Evolutionary conservation across 1,140 invertebrate species (phyloP).

Genomic region (Temnothorax curvispinosus): DNA sequence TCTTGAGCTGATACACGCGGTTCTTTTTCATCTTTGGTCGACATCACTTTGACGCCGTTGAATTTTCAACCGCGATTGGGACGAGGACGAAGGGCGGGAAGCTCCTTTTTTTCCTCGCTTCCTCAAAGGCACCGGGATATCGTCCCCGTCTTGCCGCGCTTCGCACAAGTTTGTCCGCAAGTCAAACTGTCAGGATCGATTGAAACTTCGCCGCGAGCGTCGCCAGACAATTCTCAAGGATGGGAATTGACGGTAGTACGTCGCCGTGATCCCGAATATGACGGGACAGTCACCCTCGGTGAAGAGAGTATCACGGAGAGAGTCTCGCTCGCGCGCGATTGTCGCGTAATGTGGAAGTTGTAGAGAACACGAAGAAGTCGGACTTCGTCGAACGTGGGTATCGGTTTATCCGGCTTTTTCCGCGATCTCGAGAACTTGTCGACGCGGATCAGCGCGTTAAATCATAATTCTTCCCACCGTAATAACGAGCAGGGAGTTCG

Average conservation of each 20-base stretch:
- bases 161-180: slow-evolving; percentile 51
- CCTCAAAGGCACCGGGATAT: slow-evolving; percentile 27
- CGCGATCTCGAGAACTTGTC: background rate
- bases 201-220: slow-evolving; percentile 72
- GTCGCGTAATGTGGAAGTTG: background rate
- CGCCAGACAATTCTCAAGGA: slow-evolving; percentile 44
- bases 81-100: background rate
- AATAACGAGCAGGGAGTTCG: background rate
- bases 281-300: background rate
- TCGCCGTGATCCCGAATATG: slow-evolving; percentile 44
- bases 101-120: background rate
- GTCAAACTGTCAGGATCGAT: slow-evolving; percentile 78
- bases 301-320: background rate
- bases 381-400: background rate
- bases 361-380: background rate
- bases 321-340: background rate
- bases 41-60: slow-evolving; percentile 57
- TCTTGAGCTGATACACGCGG: slow-evolving; percentile 34
- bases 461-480: background rate
- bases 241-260: slow-evolving; percentile 43
- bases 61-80: slow-evolving; percentile 49
- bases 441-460: background rate
- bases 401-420: background rate
- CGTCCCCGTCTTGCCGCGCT: slow-evolving; percentile 13
- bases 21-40: slow-evolving; percentile 51